Base-by-base conservation (phyloP, 2,113 vertebrate species). In the Symphodus melops region DNA sequence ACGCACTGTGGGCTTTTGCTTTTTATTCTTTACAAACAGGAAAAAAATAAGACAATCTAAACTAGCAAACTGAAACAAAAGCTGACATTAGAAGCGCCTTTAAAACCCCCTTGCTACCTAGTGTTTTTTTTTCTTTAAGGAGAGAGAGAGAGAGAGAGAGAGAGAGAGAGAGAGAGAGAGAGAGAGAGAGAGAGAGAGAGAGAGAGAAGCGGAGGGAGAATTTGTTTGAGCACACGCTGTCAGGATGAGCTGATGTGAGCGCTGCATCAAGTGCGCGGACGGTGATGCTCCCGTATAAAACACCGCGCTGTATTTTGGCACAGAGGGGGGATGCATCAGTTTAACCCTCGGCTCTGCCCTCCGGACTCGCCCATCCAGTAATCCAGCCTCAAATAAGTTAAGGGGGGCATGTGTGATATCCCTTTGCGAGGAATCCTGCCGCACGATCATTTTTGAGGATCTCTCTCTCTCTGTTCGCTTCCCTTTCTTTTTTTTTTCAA, bases 261-360 rank as follows among this genome's bases (percentile, higher is more conserved):
- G 85, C 73, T 68, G 85, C 83, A 83, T 89, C 86, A 79, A 86
- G 86, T 81, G 88, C 69, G 85, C 84, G 82, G 70, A 51, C 28
- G 82, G 78, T 88, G 89, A 88, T 88, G 86, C 86, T 87, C 81
- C 82, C 0, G 73, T 82, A 81, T 84, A 81, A 88, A 91, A 68
- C 81, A 86, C 81, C 68, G 85, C 79, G 79, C 88, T 79, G 85
- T 88, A 68, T 86, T 87, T 83, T 86, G 88, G 86, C 85, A 81
- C 86, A 81, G 78, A 87, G 83, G 84, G 77, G 48, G 68, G 85
- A 89, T 65, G 88, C 85, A 81, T 77, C 90, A 89, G 83, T 86
- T 90, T 75, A 86, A 88, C 84, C 87, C 88, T 84, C 83, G 85
- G 79, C 72, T 88, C 87, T 88, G 83, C 89, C 86, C 90, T 87